Conservation (phyloP, 37 sponge, comb jelly and placozoan species). For the Ephydatia muelleri region DNA sequence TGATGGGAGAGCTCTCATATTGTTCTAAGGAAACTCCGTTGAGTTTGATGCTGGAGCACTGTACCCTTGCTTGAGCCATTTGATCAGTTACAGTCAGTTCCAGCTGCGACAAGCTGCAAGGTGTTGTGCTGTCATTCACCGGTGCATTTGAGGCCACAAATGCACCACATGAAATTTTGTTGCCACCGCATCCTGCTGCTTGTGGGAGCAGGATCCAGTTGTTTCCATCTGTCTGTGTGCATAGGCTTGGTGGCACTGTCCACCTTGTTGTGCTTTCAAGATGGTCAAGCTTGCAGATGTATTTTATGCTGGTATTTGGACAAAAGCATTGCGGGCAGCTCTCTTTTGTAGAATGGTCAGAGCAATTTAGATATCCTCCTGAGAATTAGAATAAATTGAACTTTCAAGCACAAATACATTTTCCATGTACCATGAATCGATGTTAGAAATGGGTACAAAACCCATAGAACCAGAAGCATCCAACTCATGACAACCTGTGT, state of each 20-base stretch:
- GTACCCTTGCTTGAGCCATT: not conserved
- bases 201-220: not conserved
- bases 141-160: not conserved
- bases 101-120: not conserved
- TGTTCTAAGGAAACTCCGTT: not conserved
- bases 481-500: too few relatives aligned
- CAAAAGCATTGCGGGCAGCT: not conserved
- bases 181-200: not conserved
- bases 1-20: not conserved
- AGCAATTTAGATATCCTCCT: not conserved
- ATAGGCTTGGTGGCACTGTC: not conserved
- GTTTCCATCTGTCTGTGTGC: not conserved
- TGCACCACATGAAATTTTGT: not conserved
- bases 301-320: not conserved
- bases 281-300: not conserved
- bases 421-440: not conserved
- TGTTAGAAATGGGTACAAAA: not conserved
- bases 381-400: not conserved
- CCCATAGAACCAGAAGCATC: too few relatives aligned
- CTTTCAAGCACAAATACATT: not conserved
- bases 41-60: not conserved
- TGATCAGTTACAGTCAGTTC: not conserved
- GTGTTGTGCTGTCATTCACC: not conserved
- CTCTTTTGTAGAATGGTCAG: not conserved
- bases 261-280: not conserved